Percentiles rank a stretch among this genome's conserved stretches.
phyloP scores from a whole-genome alignment of 2,888 invertebrate species.

The Entomobrya proxima region DNA sequence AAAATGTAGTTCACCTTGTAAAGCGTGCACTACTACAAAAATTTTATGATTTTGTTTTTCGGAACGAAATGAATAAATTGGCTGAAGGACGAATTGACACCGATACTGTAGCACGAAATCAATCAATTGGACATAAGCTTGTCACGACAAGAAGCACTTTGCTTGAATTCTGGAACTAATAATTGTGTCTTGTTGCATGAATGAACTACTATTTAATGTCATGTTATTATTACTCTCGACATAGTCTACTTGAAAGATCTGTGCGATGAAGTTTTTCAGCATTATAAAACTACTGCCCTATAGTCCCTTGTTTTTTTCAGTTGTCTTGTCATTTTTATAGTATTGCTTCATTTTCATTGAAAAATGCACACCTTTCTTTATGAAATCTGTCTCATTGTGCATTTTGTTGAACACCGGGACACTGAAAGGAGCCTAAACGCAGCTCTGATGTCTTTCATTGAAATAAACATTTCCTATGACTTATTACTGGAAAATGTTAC shows the following conservation, averaged over 20 bases:
- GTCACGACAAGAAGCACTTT: not conserved
- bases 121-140: slow-evolving; percentile 2
- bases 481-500: not conserved
- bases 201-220: not conserved
- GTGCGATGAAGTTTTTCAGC: no score
- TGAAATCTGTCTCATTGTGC: not conserved
- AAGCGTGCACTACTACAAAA: no score
- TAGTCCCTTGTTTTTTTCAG: no score
- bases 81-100: not conserved
- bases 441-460: not conserved
- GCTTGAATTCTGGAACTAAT: not conserved
- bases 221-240: not conserved
- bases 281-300: no score
- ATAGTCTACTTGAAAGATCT: no score
- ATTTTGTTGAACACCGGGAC: slow-evolving; percentile 13
- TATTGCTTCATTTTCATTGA: not conserved
- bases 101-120: slow-evolving; percentile 2
- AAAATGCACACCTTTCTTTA: not conserved
- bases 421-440: not conserved
- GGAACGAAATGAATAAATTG: not conserved
- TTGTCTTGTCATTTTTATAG: not conserved
- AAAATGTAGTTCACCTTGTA: no score
- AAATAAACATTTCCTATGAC: not conserved
- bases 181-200: no score
- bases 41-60: not conserved